Evolutionary conservation across 2,113 vertebrate species (phyloP), one percentile per base, ranked within the genome.

Genomic region (Aleadryas rufinucha): DNA sequence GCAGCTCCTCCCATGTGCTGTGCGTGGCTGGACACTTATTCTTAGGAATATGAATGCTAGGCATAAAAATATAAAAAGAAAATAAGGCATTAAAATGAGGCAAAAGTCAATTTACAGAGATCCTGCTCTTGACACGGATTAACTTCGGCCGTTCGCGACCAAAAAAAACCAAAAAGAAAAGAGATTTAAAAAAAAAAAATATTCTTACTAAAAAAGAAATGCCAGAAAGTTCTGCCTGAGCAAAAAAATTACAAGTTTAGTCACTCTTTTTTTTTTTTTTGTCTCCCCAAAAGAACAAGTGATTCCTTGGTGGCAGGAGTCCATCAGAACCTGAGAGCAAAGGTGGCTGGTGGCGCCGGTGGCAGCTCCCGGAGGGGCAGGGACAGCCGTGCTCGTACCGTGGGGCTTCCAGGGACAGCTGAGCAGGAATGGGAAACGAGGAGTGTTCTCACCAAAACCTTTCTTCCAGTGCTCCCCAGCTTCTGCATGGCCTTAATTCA

Each of bases 291-390:
- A 97, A 94, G 91, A 93, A 91, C 68, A 57, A 86, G 90, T 31
- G 89, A 70, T 84, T 96, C 95, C 93, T 89, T 87, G 96, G 93
- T 93, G 91, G 91, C 27, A 33, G 59, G 78, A 97, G 95, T 96
- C 94, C 95, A 61, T 93, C 90, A 90, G 93, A 97, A 94, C 97
- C 96, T 97, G 97, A 97, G 97, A 97, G 93, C 91, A 82, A 42
- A 95, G 94, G 69, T 76, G 3, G 87, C 85, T 77, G 90, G 87
- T 85, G 95, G 87, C 4, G 87, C 87, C 70, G 89, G 87, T 84
- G 95, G 87, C 79, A 72, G 23, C 64, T 42, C 33, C 82, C 16
- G 47, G 26, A 74, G 79, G 81, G 75, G 42, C 57, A 31, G 89
- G 27, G 81, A 57, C 56, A 41, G 81, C 33, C 85, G 17, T 68